phyloP scores from a whole-genome alignment of 1,140 invertebrate species.

The Pomacea maculata region DNA sequence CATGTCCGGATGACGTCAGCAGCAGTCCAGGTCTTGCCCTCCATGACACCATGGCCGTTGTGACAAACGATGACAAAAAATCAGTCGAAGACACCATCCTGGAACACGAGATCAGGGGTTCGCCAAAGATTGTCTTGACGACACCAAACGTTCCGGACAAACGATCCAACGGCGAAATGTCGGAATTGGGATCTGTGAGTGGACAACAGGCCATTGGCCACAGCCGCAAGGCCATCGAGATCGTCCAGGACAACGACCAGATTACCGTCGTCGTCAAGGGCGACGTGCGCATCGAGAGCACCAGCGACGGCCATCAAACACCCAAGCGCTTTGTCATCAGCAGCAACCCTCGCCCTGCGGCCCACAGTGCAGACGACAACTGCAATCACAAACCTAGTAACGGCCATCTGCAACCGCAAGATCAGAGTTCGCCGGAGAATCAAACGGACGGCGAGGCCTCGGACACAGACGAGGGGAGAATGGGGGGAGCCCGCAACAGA shows the following conservation, averaged over 20 bases:
- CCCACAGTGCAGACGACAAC: not conserved
- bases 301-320: conserved; percentile 16
- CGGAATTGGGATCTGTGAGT: not conserved
- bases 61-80: conserved; percentile 4
- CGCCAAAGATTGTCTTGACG: conserved; percentile 38
- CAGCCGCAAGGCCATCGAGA: conserved; percentile 35
- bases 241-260: conserved; percentile 43
- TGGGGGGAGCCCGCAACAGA: conserved; percentile 17
- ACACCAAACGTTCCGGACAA: conserved; percentile 13
- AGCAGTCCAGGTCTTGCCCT: not conserved
- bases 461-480: conserved; percentile 21
- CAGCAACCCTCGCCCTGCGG: not conserved
- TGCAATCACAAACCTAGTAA: not conserved
- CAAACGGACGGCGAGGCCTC: conserved; percentile 8
- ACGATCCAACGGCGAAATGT: not conserved
- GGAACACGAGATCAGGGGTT: conserved; percentile 31
- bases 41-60: not conserved
- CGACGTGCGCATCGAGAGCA: conserved; percentile 33
- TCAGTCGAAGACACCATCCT: conserved; percentile 33
- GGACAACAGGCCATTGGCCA: not conserved
- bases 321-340: conserved; percentile 27
- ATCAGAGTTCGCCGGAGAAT: conserved; percentile 12
- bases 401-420: conserved; percentile 3
- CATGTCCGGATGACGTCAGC: not conserved
- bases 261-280: conserved; percentile 42